phyloP scores from a whole-genome alignment of 1,140 invertebrate genomes.

The Drosophila kepulauana region DNA sequence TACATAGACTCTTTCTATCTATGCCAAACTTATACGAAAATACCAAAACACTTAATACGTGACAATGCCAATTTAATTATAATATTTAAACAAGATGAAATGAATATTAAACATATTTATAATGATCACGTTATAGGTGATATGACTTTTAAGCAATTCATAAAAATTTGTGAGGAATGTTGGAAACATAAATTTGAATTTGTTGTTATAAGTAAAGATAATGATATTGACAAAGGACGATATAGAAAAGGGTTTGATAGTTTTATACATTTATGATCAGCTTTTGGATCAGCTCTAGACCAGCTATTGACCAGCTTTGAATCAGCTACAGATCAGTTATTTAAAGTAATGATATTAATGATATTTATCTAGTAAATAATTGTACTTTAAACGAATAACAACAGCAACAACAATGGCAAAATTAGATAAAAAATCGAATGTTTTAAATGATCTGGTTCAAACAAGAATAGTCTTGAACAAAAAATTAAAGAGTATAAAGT shows the following conservation, averaged over 20 bases:
- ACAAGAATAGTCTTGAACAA: constrained; percentile 1
- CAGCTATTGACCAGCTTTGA: constrained; percentile 10
- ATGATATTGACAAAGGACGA: constrained; percentile 24
- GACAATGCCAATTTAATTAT: constrained; percentile 84
- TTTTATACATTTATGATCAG: constrained; percentile 24
- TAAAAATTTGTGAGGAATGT: constrained; percentile 55
- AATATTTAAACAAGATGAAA: constrained; percentile 84
- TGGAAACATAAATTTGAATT: constrained; percentile 65
- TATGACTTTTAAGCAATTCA: constrained; percentile 35
- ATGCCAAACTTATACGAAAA: constrained; percentile 77
- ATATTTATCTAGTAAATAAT: no score
- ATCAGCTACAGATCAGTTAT: not conserved
- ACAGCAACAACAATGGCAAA: no score
- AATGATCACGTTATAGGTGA: constrained; percentile 68
- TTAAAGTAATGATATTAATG: no score
- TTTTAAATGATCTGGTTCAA: no score
- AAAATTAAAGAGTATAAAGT: constrained; percentile 15
- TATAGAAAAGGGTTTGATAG: constrained; percentile 25
- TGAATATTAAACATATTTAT: constrained; percentile 84
- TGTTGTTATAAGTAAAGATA: constrained; percentile 72
- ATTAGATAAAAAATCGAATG: no score
- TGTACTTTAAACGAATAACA: no score
- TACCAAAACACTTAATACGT: constrained; percentile 80
- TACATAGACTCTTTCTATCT: constrained; percentile 83
- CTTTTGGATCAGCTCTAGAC: constrained; percentile 9